Conservation (phyloP, 2,888 invertebrate species). For the Trachelus tabidus region DNA sequence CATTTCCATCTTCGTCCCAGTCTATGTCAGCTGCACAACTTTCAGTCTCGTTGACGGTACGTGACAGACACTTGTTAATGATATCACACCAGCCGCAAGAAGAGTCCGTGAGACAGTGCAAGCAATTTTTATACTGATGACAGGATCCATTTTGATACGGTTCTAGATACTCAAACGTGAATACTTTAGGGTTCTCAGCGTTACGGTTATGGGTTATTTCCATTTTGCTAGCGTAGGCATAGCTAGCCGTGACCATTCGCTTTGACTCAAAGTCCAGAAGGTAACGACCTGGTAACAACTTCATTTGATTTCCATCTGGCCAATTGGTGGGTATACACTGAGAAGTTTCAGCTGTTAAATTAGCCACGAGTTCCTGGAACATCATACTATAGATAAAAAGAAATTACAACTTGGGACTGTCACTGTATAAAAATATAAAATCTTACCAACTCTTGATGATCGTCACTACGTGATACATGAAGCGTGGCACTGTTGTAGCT, state of each 20-base stretch:
- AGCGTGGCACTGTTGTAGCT: conserved; percentile 81
- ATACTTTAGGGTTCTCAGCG: conserved; percentile 82
- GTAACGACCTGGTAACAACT: conserved; percentile 73
- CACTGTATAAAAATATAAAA: conserved; percentile 11
- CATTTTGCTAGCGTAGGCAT: conserved; percentile 76
- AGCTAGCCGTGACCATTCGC: conserved; percentile 67
- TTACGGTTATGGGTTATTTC: conserved; percentile 82
- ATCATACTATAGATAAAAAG: not conserved
- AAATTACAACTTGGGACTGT: not conserved
- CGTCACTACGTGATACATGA: conserved; percentile 53
- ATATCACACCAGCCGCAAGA: conserved; percentile 93
- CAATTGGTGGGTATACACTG: conserved; percentile 78
- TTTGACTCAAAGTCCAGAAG: conserved; percentile 77
- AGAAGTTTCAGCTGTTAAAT: conserved; percentile 76
- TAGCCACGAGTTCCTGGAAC: conserved; percentile 70
- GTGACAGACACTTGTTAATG: conserved; percentile 76
- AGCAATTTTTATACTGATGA: conserved; percentile 81
- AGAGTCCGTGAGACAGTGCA: conserved; percentile 88
- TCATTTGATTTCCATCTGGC: conserved; percentile 68
- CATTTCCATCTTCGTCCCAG: conserved; percentile 67
- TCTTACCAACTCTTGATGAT: conserved; percentile 50
- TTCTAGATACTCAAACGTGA: conserved; percentile 90
- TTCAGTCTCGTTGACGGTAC: conserved; percentile 75
- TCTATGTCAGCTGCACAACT: conserved; percentile 71
- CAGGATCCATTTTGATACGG: conserved; percentile 88